Conservation (phyloP, 2,888 invertebrate genomes). For the Tethea ocularis region DNA sequence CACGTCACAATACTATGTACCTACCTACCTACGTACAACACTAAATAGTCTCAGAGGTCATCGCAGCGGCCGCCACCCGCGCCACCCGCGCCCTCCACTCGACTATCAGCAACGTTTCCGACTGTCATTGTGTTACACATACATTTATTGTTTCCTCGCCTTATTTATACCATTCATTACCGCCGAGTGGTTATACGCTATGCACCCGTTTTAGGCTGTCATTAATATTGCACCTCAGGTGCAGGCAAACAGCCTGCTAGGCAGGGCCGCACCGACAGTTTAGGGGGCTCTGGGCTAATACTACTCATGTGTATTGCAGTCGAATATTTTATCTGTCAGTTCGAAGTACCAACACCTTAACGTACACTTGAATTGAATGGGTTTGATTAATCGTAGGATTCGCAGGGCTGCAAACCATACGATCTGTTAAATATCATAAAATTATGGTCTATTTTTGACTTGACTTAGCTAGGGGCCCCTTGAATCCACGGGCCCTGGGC, state of each 20-base stretch:
- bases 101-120: neutral
- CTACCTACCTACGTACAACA: neutral
- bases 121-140: neutral
- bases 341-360: too few species aligned
- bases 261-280: too few species aligned
- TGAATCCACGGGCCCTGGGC: too few species aligned
- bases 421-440: too few species aligned
- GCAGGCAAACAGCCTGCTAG: neutral
- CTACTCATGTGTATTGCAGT: too few species aligned
- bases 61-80: neutral
- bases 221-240: neutral
- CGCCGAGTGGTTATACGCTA: constrained; percentile 1
- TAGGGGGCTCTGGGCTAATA: too few species aligned
- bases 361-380: too few species aligned
- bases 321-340: too few species aligned
- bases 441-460: too few species aligned
- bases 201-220: neutral
- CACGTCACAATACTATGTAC: neutral
- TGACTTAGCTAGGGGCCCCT: too few species aligned
- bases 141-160: neutral
- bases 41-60: neutral
- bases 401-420: too few species aligned
- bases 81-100: neutral
- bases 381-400: too few species aligned
- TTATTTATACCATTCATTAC: neutral